These are phyloP conservation scores for Pelodytes ibericus DNA, from an alignment of 2,797 vertebrate genomes.

Conservation along the genomic window DNA sequence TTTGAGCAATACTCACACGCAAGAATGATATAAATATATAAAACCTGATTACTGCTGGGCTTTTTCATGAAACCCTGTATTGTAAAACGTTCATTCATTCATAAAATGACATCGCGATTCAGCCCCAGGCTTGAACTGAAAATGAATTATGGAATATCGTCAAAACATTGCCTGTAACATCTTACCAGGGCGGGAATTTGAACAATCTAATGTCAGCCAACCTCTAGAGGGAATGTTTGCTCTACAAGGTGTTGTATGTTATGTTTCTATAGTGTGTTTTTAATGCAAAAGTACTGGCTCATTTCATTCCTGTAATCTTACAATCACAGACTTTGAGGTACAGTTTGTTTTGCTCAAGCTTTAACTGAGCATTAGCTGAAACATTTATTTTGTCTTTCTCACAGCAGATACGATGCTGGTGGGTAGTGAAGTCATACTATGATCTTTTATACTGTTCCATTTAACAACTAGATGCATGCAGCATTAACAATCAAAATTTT, in stretches of 20 bases:
- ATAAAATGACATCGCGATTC: not conserved
- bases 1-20: not conserved
- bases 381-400: conserved; percentile 37
- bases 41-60: not conserved
- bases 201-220: conserved; percentile 21
- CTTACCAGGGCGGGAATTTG: not conserved
- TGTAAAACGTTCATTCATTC: not conserved
- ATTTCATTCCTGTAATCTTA: conserved; percentile 25
- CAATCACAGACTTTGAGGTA: conserved; percentile 16
- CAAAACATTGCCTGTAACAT: conserved; percentile 18
- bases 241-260: conserved; percentile 16
- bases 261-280: not conserved
- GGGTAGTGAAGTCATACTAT: not conserved
- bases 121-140: not conserved
- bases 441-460: no score
- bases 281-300: conserved; percentile 15
- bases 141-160: not conserved
- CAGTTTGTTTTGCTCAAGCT: conserved; percentile 10
- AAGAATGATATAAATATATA: not conserved
- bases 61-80: not conserved
- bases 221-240: conserved; percentile 21
- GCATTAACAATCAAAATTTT: no score
- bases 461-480: no score
- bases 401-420: not conserved
- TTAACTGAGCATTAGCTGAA: not conserved